Evolutionary conservation across 2,888 invertebrate genomes (phyloP).

Genomic region (Drosophila melanocephala): DNA sequence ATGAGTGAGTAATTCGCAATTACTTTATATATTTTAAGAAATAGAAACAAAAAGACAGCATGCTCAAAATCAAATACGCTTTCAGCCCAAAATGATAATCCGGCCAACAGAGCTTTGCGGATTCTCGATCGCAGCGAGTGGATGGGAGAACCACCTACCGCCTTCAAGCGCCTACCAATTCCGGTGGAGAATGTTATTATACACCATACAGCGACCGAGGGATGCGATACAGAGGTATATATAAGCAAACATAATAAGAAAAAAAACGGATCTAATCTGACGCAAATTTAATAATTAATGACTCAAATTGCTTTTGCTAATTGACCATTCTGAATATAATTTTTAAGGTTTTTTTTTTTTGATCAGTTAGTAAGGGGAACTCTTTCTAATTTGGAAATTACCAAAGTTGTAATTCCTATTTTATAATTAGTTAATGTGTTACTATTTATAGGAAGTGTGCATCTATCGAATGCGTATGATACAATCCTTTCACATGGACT

Average conservation of each 20-base stretch:
- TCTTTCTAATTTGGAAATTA: neutral
- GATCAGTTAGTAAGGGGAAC: neutral
- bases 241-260: neutral
- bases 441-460: constrained; percentile 47
- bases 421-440: neutral
- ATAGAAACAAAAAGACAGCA: neutral
- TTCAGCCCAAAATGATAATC: constrained; percentile 24
- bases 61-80: neutral
- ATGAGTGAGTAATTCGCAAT: constrained; percentile 41
- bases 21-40: neutral
- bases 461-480: constrained; percentile 87
- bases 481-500: constrained; percentile 90
- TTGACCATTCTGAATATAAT: neutral
- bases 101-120: constrained; percentile 41
- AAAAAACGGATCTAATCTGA: neutral
- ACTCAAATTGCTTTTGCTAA: neutral
- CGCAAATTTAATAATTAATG: neutral
- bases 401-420: neutral
- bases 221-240: constrained; percentile 64
- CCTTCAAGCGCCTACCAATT: constrained; percentile 28
- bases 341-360: neutral
- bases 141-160: constrained; percentile 68
- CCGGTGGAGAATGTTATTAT: constrained; percentile 67
- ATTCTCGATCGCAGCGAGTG: constrained; percentile 75
- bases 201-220: constrained; percentile 69